These are phyloP conservation scores for Solen grandis DNA, from an alignment of 1,140 invertebrate genomes.

Conservation along the genomic window DNA sequence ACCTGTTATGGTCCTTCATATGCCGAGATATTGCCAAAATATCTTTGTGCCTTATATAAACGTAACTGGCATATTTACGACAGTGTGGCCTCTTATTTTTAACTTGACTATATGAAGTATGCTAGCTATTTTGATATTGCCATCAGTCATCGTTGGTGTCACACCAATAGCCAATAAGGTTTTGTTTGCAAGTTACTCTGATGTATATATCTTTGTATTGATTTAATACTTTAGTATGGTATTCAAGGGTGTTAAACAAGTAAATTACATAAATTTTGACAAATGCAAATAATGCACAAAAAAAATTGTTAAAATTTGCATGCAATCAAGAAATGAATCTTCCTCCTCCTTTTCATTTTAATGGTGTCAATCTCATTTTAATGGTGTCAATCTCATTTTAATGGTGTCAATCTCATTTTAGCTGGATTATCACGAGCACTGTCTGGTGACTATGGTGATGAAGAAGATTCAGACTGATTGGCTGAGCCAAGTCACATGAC, in stretches of 20 bases:
- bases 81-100: too few species aligned
- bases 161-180: too few species aligned
- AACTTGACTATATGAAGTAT: too few species aligned
- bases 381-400: neutral
- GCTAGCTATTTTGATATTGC: too few species aligned
- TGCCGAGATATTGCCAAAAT: too few species aligned
- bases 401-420: slow-evolving; percentile 13
- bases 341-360: neutral
- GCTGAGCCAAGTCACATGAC: slow-evolving; percentile 17
- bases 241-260: neutral
- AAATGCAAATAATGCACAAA: neutral
- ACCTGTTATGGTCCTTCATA: too few species aligned
- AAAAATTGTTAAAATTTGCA: neutral
- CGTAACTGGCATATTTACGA: too few species aligned
- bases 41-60: too few species aligned
- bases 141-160: too few species aligned
- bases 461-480: slow-evolving; percentile 52
- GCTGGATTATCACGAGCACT: slow-evolving; percentile 29
- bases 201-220: too few species aligned
- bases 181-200: too few species aligned
- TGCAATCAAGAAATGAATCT: neutral
- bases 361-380: neutral
- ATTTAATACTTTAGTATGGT: too few species aligned
- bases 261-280: neutral
- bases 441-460: slow-evolving; percentile 50